Evolutionary conservation across 1,140 invertebrate species (phyloP).

Genomic region (Sycobia sp.): DNA sequence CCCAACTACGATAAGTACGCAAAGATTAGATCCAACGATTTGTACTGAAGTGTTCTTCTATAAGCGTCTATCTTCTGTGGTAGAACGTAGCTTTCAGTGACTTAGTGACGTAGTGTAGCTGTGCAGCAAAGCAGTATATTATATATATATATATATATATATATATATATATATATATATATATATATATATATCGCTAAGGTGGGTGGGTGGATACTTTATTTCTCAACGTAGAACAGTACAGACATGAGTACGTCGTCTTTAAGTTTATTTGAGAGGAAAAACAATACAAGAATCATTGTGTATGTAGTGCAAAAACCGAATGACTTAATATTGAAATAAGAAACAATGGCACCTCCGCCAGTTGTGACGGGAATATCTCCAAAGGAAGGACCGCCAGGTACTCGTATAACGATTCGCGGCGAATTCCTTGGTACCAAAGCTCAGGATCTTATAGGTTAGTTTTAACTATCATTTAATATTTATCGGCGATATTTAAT

Average conservation of each 20-base stretch:
- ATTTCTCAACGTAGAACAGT: no score
- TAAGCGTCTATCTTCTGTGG: no score
- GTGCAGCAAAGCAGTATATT: no score
- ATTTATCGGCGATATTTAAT: neutral
- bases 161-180: no score
- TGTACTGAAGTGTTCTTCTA: no score
- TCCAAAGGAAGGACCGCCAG: conserved; percentile 96
- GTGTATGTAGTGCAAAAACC: neutral
- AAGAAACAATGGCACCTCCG: conserved; percentile 69
- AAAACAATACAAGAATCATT: neutral
- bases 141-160: no score
- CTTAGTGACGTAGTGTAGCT: no score
- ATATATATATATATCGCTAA: no score
- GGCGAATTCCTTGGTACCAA: conserved; percentile 93
- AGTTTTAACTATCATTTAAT: conserved; percentile 38
- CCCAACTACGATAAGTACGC: no score
- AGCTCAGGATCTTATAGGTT: conserved; percentile 86
- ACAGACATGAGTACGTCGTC: neutral
- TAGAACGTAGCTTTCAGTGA: no score
- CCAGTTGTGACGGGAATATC: conserved; percentile 95
- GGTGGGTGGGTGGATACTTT: no score
- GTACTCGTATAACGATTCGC: conserved; percentile 92
- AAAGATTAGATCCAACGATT: no score
- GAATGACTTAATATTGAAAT: neutral
- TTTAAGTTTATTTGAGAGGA: neutral